These are phyloP conservation scores for Dreissena polymorpha DNA, from an alignment of 1,140 invertebrate species.

Conservation along the genomic window DNA sequence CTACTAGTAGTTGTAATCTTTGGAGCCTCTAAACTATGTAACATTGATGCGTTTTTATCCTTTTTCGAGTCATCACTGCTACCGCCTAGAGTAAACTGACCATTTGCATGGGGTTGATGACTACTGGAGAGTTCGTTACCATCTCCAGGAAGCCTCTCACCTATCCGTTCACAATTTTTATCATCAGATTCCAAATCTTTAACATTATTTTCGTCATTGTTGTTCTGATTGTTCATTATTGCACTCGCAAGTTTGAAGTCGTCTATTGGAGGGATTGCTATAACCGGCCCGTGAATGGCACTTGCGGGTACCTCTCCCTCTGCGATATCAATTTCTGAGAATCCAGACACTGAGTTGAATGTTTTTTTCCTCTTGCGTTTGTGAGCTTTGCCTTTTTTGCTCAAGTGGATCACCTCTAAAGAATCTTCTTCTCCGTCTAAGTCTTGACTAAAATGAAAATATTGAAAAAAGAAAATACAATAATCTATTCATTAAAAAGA, in stretches of 20 bases:
- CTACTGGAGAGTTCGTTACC: neutral
- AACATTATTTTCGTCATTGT: slow-evolving; percentile 17
- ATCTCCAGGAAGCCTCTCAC: neutral
- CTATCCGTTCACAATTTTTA: too few species aligned
- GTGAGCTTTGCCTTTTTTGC: slow-evolving; percentile 40
- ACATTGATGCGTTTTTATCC: too few species aligned
- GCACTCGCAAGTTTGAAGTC: slow-evolving; percentile 30
- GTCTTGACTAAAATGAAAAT: too few species aligned
- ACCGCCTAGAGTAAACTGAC: too few species aligned
- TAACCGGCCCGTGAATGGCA: slow-evolving; percentile 9
- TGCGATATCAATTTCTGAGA: slow-evolving; percentile 19
- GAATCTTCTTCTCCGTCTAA: too few species aligned
- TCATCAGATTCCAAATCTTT: neutral
- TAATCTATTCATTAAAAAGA: too few species aligned
- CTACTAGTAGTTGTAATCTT: too few species aligned
- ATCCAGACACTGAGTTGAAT: slow-evolving; percentile 33
- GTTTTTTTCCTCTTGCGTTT: slow-evolving; percentile 40
- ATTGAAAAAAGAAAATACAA: too few species aligned
- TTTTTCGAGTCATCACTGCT: too few species aligned
- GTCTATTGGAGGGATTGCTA: slow-evolving; percentile 47
- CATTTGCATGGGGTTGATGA: too few species aligned
- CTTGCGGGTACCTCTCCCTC: neutral
- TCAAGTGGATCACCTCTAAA: slow-evolving; percentile 33
- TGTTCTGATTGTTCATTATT: slow-evolving; percentile 48
- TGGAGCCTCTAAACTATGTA: too few species aligned